Conservation (phyloP, 2,113 vertebrate species). For the Pitta sordida region DNA sequence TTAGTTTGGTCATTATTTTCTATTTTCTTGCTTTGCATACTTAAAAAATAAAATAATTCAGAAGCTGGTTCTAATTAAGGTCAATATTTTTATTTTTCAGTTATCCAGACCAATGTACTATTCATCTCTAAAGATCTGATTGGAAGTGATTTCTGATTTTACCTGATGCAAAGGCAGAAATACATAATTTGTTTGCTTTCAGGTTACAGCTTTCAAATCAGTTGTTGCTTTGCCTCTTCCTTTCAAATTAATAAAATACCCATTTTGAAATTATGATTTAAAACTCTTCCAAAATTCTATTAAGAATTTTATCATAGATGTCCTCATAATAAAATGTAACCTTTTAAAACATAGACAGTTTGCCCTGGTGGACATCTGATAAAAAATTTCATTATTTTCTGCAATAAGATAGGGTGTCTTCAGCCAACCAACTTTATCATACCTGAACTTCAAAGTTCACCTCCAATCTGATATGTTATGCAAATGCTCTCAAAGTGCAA, state of each 20-base stretch:
- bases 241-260: background rate
- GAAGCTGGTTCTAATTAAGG: background rate
- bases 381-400: background rate
- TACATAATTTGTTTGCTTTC: background rate
- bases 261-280: background rate
- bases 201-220: background rate
- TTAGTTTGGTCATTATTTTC: background rate
- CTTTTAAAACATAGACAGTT: background rate
- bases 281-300: background rate
- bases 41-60: background rate
- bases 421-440: background rate
- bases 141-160: slow-evolving; percentile 19
- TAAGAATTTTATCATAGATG: background rate
- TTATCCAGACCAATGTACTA: background rate
- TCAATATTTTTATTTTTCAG: background rate
- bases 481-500: background rate
- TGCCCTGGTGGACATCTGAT: background rate
- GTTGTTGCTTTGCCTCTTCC: background rate
- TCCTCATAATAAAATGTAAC: background rate
- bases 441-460: slow-evolving; percentile 17
- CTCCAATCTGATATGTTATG: background rate
- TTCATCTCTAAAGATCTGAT: background rate
- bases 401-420: background rate
- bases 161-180: background rate
- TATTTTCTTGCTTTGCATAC: background rate